Conservation (phyloP, 2,888 invertebrate species). For the Acleris emargana region DNA sequence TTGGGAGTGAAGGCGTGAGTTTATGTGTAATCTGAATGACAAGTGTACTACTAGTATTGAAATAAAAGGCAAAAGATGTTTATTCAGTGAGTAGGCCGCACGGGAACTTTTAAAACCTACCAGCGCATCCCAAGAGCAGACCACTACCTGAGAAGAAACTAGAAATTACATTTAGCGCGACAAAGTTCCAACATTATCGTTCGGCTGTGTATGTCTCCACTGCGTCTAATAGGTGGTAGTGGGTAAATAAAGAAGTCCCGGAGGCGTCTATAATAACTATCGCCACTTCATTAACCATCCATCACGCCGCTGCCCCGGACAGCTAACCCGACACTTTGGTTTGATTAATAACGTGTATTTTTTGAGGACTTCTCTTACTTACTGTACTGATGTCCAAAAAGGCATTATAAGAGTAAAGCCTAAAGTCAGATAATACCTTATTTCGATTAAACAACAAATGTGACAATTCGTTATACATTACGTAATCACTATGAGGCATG, state of each 20-base stretch:
- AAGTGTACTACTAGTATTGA: too few relatives aligned
- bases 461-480: too few relatives aligned
- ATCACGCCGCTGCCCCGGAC: conserved; percentile 69
- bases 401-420: too few relatives aligned
- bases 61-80: too few relatives aligned
- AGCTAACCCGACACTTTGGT: conserved; percentile 46
- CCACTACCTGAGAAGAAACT: neutral
- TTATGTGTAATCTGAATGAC: too few relatives aligned
- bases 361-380: neutral
- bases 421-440: too few relatives aligned
- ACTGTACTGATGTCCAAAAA: too few relatives aligned
- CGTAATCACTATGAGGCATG: too few relatives aligned
- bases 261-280: conserved; percentile 79
- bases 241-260: conserved; percentile 70
- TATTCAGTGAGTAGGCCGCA: too few relatives aligned
- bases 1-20: too few relatives aligned
- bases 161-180: too few relatives aligned
- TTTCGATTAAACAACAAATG: too few relatives aligned
- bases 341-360: conserved; percentile 30
- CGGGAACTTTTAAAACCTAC: neutral
- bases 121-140: neutral
- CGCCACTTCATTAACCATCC: conserved; percentile 81
- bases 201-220: conserved; percentile 7
- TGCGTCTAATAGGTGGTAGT: conserved; percentile 71
- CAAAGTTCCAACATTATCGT: neutral